Evolutionary conservation across 1,140 invertebrate species (phyloP).

Genomic region (Drosophila orena): DNA sequence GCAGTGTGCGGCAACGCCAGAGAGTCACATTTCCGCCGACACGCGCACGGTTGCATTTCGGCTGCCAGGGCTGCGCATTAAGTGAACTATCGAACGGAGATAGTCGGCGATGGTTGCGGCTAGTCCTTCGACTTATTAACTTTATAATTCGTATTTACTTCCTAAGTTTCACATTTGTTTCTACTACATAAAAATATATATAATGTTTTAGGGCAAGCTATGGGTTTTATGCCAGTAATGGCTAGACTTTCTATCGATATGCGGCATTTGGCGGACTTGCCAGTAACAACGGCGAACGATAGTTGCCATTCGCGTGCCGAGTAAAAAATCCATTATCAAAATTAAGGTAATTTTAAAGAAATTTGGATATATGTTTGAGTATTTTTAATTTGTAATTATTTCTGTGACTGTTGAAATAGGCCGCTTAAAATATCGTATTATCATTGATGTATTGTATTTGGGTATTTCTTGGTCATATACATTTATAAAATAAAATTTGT

Average conservation of each 20-base stretch:
- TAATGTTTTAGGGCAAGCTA: no score
- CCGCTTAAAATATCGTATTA: no score
- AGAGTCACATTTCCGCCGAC: conserved; percentile 52
- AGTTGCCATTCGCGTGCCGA: neutral
- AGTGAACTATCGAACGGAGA: conserved; percentile 5
- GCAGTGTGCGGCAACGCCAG: conserved; percentile 71
- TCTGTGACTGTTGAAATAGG: neutral
- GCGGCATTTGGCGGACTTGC: neutral
- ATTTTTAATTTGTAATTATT: neutral
- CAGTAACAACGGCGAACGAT: neutral
- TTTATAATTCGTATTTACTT: no score
- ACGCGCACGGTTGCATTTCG: conserved; percentile 54
- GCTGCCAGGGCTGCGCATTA: conserved; percentile 29
- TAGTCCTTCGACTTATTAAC: neutral
- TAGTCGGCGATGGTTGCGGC: neutral
- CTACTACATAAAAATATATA: rapidly evolving
- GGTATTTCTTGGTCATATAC: no score
- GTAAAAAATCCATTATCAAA: neutral
- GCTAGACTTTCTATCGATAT: conserved; percentile 1
- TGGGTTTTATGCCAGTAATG: neutral
- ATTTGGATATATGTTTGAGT: no score
- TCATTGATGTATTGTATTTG: no score
- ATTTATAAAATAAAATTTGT: no score
- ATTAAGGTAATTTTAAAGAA: neutral
- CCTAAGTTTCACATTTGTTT: rapidly evolving